These are phyloP conservation scores for Hypomecis punctinalis DNA, from an alignment of 2,888 invertebrate species.

Conservation along the genomic window DNA sequence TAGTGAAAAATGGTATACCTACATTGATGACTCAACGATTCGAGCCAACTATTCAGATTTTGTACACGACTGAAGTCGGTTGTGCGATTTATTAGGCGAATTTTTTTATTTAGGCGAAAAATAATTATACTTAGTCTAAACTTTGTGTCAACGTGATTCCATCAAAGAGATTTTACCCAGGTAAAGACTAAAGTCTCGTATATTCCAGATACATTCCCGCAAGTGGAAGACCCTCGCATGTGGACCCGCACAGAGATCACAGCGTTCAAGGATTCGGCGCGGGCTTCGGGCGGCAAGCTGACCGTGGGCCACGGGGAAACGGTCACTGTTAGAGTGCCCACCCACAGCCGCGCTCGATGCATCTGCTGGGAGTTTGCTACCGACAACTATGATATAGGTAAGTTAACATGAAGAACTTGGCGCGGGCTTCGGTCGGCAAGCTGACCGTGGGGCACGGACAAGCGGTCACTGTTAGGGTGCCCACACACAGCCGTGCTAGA, in stretches of 20 bases:
- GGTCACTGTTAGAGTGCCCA: slow-evolving; percentile 98
- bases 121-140: too few species aligned
- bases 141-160: too few species aligned
- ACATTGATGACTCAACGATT: too few species aligned
- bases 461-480: slow-evolving; percentile 98
- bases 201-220: slow-evolving; percentile 67
- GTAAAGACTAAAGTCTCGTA: not conserved
- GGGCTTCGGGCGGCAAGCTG: slow-evolving; percentile 92
- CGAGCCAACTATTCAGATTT: too few species aligned
- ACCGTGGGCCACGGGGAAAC: slow-evolving; percentile 98
- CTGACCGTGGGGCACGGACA: slow-evolving; percentile 98
- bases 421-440: slow-evolving; percentile 91
- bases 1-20: too few species aligned
- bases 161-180: too few species aligned
- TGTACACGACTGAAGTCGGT: too few species aligned
- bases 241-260: slow-evolving; percentile 96
- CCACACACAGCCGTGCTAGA: slow-evolving; percentile 96
- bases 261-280: slow-evolving; percentile 95
- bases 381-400: slow-evolving; percentile 96
- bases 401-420: slow-evolving; percentile 88
- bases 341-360: slow-evolving; percentile 95
- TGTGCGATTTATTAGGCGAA: too few species aligned
- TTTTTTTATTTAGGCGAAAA: too few species aligned
- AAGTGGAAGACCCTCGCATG: slow-evolving; percentile 93
- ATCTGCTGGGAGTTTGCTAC: slow-evolving; percentile 99